phyloP scores from a whole-genome alignment of 2,113 vertebrate species.

The Synchiropus splendidus region DNA sequence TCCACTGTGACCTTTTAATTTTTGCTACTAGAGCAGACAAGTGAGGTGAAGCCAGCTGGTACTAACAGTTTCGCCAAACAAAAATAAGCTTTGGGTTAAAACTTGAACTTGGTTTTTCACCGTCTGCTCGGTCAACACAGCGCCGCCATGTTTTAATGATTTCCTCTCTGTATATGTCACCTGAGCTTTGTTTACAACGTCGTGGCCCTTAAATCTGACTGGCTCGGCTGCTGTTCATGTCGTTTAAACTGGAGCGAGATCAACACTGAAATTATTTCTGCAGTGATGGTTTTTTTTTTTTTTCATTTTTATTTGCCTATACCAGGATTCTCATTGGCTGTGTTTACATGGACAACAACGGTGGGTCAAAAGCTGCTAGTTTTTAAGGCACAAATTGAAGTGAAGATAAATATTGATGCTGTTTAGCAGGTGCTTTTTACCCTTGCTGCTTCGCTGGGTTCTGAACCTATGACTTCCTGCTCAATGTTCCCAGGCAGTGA shows the following conservation, averaged over 20 bases:
- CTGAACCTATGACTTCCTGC: too few relatives aligned
- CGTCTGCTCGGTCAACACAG: slow-evolving; percentile 19
- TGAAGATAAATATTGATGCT: too few relatives aligned
- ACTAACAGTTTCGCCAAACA: slow-evolving; percentile 63
- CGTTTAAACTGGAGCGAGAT: slow-evolving; percentile 8
- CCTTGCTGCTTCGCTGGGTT: too few relatives aligned
- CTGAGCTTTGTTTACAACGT: background rate
- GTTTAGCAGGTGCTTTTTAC: too few relatives aligned
- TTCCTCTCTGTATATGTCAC: slow-evolving; percentile 1
- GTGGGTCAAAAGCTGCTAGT: too few relatives aligned
- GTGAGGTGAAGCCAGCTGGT: slow-evolving; percentile 46
- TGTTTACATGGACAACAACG: too few relatives aligned
- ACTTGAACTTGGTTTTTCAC: slow-evolving; percentile 62
- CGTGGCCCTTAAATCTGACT: slow-evolving; percentile 4
- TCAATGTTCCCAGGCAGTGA: too few relatives aligned
- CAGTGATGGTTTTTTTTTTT: too few relatives aligned
- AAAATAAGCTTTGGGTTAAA: slow-evolving; percentile 60
- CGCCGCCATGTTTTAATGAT: slow-evolving; percentile 12
- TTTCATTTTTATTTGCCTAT: too few relatives aligned
- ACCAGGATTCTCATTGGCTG: too few relatives aligned
- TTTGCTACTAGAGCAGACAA: slow-evolving; percentile 21
- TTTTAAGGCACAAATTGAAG: too few relatives aligned
- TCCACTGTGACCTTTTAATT: slow-evolving; percentile 34
- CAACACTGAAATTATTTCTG: slow-evolving; percentile 20
- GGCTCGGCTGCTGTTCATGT: slow-evolving; percentile 4